Evolutionary conservation across 1,140 invertebrate species (phyloP).

Genomic region (Coenobita brevimanus): DNA sequence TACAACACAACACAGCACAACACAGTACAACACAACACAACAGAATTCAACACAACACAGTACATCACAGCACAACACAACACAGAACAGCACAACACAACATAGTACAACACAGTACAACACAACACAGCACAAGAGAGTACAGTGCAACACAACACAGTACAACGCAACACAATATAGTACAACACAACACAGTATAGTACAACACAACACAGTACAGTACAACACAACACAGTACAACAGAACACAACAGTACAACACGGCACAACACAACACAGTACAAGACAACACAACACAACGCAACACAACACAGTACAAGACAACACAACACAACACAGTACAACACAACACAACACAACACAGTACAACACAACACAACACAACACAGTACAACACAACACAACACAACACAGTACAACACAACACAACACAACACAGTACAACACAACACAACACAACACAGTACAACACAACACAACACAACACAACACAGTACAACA

Average conservation of each 20-base stretch:
- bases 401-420: not conserved
- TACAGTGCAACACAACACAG: not conserved
- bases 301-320: not conserved
- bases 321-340: constrained; percentile 10
- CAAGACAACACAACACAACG: not conserved
- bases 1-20: not conserved
- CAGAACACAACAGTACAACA: constrained; percentile 5
- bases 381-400: not conserved
- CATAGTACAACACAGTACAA: constrained; percentile 3
- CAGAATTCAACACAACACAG: not conserved
- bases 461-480: not conserved
- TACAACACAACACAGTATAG: not conserved
- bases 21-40: not conserved
- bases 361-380: not conserved
- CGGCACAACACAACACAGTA: not conserved
- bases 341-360: not conserved
- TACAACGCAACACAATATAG: not conserved
- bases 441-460: not conserved
- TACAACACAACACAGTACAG: not conserved
- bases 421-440: not conserved
- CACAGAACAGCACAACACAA: not conserved
- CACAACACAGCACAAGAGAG: not conserved
- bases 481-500: not conserved
- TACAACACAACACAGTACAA: constrained; percentile 4
- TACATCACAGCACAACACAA: not conserved